Base-by-base conservation (phyloP, 2,888 invertebrate genomes). In the Tetanocera ferruginea region DNA sequence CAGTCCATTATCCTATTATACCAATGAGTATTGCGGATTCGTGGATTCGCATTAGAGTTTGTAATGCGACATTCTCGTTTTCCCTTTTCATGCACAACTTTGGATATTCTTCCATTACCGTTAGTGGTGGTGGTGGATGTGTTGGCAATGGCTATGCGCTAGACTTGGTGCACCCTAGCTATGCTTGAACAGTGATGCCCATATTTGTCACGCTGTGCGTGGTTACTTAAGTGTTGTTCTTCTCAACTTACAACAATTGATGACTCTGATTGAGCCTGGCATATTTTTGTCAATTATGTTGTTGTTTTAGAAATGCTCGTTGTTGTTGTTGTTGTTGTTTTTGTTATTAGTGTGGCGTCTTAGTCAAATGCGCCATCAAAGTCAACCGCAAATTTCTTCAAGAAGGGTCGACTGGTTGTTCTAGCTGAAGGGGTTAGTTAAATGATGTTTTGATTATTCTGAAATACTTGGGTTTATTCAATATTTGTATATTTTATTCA, bases 191-290 rank as follows among this genome's bases (percentile, higher is more conserved):
- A 49, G 43, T 55, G 52, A 69, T 69, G 67, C 28, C 28, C 37
- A 43, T 64, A 77, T 77, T 77, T 73, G 77, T 73, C 77, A 77
- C 77, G 69, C 73, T 69, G 77, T 73, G 71, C 34, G 73, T 64
- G 73, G 34, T 77, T 55, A 67, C 67, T 66, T 67, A 67, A 67
- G 73, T 57, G 69, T 66, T 77, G 60, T 51, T 73, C 52, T 34
- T 69, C 51, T 51, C 19, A 69, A 69, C 69, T 69, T 69, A 69
- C 69, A 69, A 11, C 69, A 49, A 69, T 69, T 69, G 69, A 25
- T 51, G 51, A 69, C 69, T 17, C 49, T 69, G 69, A 77, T 73
- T 77, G 71, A 74, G 51, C 66, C 73, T 69, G 77, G 64, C 77
- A 77, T 74, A 69, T 77, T 73, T 73, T 72, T 64, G 64, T 66